Percentiles rank a stretch among this genome's conserved stretches.
These are phyloP conservation scores for Onychorhynchus coronatus DNA, from an alignment of 2,113 vertebrate genomes.

Conservation along the genomic window DNA sequence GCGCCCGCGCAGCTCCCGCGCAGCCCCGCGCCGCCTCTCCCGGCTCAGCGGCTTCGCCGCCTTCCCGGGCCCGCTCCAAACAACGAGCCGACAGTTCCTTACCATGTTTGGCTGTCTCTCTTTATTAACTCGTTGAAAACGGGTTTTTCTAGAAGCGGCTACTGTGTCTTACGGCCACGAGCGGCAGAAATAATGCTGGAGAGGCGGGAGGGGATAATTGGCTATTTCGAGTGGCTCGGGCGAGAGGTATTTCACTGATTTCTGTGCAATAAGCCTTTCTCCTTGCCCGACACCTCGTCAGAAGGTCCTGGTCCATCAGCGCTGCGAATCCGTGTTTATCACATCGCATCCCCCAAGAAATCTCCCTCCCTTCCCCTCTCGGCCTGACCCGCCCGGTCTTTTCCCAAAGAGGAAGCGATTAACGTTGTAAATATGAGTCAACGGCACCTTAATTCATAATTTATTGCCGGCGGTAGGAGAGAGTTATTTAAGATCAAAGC, in stretches of 20 bases:
- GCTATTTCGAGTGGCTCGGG: neutral
- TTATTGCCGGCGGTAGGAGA: conserved; percentile 5
- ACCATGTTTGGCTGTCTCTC: neutral
- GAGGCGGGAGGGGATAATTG: neutral
- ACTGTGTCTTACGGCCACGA: neutral
- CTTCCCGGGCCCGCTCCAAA: neutral
- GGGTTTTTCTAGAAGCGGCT: neutral
- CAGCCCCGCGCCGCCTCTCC: neutral
- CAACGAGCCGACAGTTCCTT: neutral
- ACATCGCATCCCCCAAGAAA: neutral
- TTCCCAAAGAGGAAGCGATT: conserved; percentile 12
- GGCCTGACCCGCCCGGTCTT: neutral
- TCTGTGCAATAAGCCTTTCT: neutral
- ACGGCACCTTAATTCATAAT: conserved; percentile 27
- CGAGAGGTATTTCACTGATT: neutral
- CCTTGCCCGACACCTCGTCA: neutral
- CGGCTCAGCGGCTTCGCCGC: neutral
- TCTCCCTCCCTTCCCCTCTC: neutral
- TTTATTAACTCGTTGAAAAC: neutral
- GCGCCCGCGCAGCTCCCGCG: neutral
- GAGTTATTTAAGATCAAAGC: neutral
- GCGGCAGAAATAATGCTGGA: neutral
- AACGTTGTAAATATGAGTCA: conserved; percentile 10
- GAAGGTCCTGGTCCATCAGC: neutral
- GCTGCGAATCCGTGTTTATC: neutral